phyloP scores from a whole-genome alignment of 2,797 vertebrate genomes.

The Schizothorax lantsangensis region DNA sequence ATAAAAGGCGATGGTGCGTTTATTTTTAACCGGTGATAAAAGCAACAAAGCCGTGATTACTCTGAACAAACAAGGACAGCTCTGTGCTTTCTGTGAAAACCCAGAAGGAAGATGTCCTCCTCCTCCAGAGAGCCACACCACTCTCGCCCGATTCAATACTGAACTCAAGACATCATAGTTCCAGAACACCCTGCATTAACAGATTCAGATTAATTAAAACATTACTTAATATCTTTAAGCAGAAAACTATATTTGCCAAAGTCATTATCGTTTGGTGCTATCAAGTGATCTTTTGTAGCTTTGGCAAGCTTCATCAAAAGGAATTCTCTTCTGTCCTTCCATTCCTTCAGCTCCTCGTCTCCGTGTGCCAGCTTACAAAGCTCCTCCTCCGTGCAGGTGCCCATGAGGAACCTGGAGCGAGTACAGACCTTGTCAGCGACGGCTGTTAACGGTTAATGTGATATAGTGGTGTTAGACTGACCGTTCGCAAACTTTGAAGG shows the following conservation, averaged over 20 bases:
- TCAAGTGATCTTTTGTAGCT: constrained; percentile 97
- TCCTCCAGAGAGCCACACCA: constrained; percentile 49
- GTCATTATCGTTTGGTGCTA: constrained; percentile 98
- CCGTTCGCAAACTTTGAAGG: constrained; percentile 94
- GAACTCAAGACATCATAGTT: constrained; percentile 66
- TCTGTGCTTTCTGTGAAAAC: constrained; percentile 65
- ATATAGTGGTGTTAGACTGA: constrained; percentile 63
- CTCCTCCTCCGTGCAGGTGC: constrained; percentile 87
- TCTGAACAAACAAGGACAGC: constrained; percentile 59
- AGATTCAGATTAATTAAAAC: constrained; percentile 55
- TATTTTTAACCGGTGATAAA: constrained; percentile 62
- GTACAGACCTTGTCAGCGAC: background rate
- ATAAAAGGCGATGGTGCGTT: constrained; percentile 60
- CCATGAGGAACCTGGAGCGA: constrained; percentile 84
- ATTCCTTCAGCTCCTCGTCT: constrained; percentile 91
- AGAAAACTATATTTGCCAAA: constrained; percentile 99
- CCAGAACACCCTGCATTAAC: constrained; percentile 55
- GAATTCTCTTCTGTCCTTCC: constrained; percentile 93
- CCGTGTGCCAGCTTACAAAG: constrained; percentile 95
- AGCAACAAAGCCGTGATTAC: constrained; percentile 67
- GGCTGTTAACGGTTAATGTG: background rate
- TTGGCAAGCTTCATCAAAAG: constrained; percentile 97
- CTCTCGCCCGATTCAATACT: constrained; percentile 65
- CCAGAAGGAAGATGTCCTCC: constrained; percentile 64
- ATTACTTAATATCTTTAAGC: constrained; percentile 98